Conservation (phyloP, 2,797 vertebrate species). For the Halcyon leucocephala region DNA sequence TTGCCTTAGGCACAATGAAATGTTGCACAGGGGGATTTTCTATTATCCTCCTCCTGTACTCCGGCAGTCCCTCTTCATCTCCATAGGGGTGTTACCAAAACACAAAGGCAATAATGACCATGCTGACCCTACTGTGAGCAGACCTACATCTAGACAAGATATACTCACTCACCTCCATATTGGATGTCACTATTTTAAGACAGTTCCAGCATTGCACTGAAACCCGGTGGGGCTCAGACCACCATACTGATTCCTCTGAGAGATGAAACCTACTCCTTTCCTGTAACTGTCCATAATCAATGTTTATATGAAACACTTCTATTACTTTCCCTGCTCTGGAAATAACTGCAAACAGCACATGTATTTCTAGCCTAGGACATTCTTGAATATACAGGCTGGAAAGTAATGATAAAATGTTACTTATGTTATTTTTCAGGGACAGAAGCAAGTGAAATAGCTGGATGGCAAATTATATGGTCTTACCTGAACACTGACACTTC, state of each 20-base stretch:
- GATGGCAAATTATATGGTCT: background rate
- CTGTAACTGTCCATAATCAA: background rate
- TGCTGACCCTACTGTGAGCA: background rate
- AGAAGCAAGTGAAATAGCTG: background rate
- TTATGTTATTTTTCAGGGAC: background rate
- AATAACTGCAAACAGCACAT: background rate
- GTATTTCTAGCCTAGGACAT: background rate
- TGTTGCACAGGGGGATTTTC: background rate
- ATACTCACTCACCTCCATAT: background rate
- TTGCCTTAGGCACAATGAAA: background rate
- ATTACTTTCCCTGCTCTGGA: background rate
- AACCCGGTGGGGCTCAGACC: background rate
- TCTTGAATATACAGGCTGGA: background rate
- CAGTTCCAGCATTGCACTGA: background rate
- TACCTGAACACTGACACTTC: slow-evolving; percentile 97
- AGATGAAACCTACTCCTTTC: background rate
- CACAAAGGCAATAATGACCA: background rate
- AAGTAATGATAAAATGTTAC: background rate
- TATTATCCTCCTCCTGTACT: background rate
- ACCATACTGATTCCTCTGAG: background rate
- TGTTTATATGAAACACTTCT: background rate
- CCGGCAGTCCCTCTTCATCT: background rate
- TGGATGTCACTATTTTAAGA: background rate
- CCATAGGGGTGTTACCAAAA: background rate
- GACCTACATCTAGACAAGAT: background rate